Evolutionary conservation across 2,797 vertebrate species (phyloP), one percentile per base, ranked within the genome.

Genomic region (Neosilurus hyrtlii): DNA sequence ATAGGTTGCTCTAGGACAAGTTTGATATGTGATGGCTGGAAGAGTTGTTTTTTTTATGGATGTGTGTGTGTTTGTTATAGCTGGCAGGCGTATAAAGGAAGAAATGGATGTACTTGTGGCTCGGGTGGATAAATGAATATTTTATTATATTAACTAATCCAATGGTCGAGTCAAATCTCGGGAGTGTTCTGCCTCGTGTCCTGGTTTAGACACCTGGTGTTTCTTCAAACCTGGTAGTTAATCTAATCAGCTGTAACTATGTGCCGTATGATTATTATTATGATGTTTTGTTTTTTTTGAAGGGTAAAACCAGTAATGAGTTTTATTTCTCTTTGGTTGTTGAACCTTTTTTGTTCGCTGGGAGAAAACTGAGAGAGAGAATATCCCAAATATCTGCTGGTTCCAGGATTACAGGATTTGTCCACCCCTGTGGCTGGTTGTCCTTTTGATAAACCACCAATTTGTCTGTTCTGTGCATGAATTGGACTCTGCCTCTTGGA

Each of bases 1-100:
- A 87, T 66, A 7, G 15, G 24, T 51, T 68, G 66, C 65, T 52
- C 54, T 77, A 9, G 4, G 65, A 7, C 5, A 6, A 77, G 80
- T 10, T 62, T 49, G 30, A 20, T 43, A 4, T 16, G 56, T 9
- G 9, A 65, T 30, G 76, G 15, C 16, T 52, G 61, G 49, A 12
- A 1, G 57, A 57, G 26, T 51, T 2, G 15, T 14, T 59, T 54
- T 54, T 14, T 7, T 51, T 51, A 8, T 54, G 54, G 3, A 3
- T 56, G 16, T 12, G 54, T 16, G 16, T 12, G 16, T 12, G 16
- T 56, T 3, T 56, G 57, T 37, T 62, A n/a, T 62, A 24, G 3
- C 24, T 9, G 56, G 20, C 73, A 59, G 11, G 15, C n/a, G 30
- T 30, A 26, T 16, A 71, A 15, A 68, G 15, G 24, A 15, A 56